Evolutionary conservation across 2,797 vertebrate species (phyloP).

Genomic region (Crocidura indochinensis): DNA sequence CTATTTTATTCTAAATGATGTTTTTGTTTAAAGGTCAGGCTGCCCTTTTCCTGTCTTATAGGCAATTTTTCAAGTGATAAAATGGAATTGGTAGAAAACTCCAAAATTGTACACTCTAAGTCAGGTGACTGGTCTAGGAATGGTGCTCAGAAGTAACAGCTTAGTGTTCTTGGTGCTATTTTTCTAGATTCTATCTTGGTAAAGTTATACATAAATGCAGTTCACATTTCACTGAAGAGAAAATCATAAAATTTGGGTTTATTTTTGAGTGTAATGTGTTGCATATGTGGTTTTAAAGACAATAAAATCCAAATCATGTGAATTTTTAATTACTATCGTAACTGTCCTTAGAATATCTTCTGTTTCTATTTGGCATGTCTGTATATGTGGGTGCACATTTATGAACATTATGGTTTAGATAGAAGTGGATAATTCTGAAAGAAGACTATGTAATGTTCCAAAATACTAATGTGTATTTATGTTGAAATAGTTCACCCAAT

Average conservation of each 20-base stretch:
- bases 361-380: background rate
- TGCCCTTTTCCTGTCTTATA: background rate
- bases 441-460: conserved; percentile 7
- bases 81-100: background rate
- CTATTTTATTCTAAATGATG: background rate
- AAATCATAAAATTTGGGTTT: background rate
- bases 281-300: conserved; percentile 67
- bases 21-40: background rate
- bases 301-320: background rate
- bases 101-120: background rate
- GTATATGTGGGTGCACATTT: background rate
- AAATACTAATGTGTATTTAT: conserved; percentile 48
- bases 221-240: conserved; percentile 62
- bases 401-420: conserved; percentile 7
- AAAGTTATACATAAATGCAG: background rate
- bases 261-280: conserved; percentile 45
- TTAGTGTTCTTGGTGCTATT: background rate
- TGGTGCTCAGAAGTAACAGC: background rate
- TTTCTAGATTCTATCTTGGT: background rate
- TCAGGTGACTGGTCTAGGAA: background rate
- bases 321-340: conserved; percentile 48
- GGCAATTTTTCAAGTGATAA: background rate
- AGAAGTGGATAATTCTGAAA: conserved; percentile 50
- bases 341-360: conserved; percentile 40
- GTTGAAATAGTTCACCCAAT: background rate